Base-by-base conservation (phyloP, 2,888 invertebrate genomes). In the Timema cristinae region DNA sequence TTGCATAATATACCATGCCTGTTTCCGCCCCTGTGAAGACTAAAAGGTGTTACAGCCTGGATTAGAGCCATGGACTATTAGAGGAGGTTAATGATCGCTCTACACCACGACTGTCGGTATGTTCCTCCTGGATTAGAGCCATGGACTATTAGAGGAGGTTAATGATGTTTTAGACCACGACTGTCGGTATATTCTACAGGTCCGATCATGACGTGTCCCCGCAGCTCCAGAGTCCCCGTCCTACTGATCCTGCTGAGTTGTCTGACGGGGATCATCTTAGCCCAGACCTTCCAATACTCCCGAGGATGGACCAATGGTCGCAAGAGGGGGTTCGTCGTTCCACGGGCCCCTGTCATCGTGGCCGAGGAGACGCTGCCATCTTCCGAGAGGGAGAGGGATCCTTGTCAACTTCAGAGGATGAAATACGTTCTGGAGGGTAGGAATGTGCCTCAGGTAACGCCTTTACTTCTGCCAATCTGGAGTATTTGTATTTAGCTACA, bases 251-350 rank as follows among this genome's bases (percentile, higher is more conserved):
- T 75, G 66, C 50, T 71, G 32, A 15, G 67, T 50, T 69, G 69
- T 50, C 49, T 71, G 15, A 50, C 56, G 11, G 67, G 71, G 6
- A 50, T 50, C 15, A 68, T 70, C n/a, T 79, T 85, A 0, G 87
- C 87, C 0, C 91, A 92, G 82, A 91, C 90, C 7, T 91, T 91
- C 83, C 91, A 91, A 78, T 92, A 92, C 81, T 91, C 91, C 59
- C 83, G 89, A 0, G 91, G 91, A 7, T 92, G 91, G 91, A 91
- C 90, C 74, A 91, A 90, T 78, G 91, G 91, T 47, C 90, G 90
- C 78, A 79, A 79, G 75, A 75, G 78, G 71, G 72, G 76, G 15
- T 67, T 73, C 15, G 66, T 71, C 0, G 15, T 69, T 6, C 52
- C 73, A 2, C 71, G 76, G 9, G 73, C 71, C 15, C 76, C 75